phyloP scores from a whole-genome alignment of 2,888 invertebrate species.

The Chesias legatella region DNA sequence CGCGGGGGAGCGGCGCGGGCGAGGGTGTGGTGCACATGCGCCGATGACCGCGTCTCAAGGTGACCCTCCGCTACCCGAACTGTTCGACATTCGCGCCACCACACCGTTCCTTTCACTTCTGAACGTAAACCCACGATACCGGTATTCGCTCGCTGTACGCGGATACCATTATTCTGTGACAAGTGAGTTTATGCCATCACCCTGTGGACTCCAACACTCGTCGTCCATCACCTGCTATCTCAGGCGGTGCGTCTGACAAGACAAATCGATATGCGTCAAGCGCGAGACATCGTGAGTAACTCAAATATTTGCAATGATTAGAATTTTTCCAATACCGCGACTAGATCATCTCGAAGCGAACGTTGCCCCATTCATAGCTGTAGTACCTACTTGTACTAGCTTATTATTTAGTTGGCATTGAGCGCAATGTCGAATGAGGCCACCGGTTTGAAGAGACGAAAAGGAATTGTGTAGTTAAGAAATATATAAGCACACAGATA shows the following conservation, averaged over 20 bases:
- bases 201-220: conserved; percentile 76
- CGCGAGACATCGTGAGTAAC: conserved; percentile 71
- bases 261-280: conserved; percentile 78
- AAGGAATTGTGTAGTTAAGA: background rate
- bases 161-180: conserved; percentile 57
- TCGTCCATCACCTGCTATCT: conserved; percentile 76
- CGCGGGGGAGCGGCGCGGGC: conserved; percentile 42
- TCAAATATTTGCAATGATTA: conserved; percentile 52
- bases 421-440: background rate
- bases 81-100: conserved; percentile 48
- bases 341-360: background rate
- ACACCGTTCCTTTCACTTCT: conserved; percentile 67
- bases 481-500: background rate
- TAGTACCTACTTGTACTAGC: background rate
- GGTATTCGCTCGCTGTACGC: conserved; percentile 59
- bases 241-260: conserved; percentile 72
- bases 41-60: conserved; percentile 64
- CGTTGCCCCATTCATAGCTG: background rate
- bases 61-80: conserved; percentile 64
- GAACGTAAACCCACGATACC: conserved; percentile 44
- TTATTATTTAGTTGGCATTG: background rate
- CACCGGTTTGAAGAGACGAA: background rate
- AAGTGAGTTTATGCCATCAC: conserved; percentile 68
- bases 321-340: conserved; percentile 34
- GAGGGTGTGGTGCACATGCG: conserved; percentile 80